phyloP scores from a whole-genome alignment of 2,797 vertebrate species.

The Pangasius sanitwongsei region DNA sequence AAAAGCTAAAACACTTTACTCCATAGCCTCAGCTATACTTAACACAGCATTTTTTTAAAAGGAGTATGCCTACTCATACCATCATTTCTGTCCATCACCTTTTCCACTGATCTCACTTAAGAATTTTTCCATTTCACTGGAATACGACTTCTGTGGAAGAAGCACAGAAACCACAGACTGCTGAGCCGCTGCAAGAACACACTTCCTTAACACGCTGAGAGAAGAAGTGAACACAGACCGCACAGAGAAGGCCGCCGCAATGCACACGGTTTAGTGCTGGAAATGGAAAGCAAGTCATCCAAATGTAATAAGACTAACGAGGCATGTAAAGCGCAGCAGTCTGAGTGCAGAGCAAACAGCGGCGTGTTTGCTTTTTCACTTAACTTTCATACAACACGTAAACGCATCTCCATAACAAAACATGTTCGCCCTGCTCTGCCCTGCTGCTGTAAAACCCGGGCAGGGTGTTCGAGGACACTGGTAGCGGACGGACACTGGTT shows the following conservation, averaged over 20 bases:
- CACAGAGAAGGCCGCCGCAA: background rate
- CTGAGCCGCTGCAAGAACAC: background rate
- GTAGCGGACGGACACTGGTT: background rate
- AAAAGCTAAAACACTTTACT: background rate
- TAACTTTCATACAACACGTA: background rate
- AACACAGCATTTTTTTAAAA: background rate
- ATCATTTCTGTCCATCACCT: background rate
- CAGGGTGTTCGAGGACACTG: background rate
- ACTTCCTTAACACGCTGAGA: background rate
- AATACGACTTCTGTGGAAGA: slow-evolving; percentile 14
- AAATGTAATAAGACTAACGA: slow-evolving; percentile 20
- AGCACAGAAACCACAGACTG: slow-evolving; percentile 2
- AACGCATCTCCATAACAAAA: background rate
- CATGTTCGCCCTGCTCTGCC: background rate
- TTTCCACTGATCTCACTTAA: slow-evolving; percentile 2
- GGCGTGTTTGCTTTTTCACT: background rate
- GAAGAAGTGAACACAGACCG: background rate
- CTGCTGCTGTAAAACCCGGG: background rate
- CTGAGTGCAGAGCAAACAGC: slow-evolving; percentile 25
- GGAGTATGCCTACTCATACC: background rate
- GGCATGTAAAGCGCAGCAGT: background rate
- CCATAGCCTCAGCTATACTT: background rate
- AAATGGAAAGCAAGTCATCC: slow-evolving; percentile 17
- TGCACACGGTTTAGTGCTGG: slow-evolving; percentile 4
- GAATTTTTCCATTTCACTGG: background rate